Percentiles rank a stretch among this genome's conserved stretches.
These are phyloP conservation scores for Tamandua tetradactyla DNA, from an alignment of 2,797 vertebrate species.

Conservation along the genomic window DNA sequence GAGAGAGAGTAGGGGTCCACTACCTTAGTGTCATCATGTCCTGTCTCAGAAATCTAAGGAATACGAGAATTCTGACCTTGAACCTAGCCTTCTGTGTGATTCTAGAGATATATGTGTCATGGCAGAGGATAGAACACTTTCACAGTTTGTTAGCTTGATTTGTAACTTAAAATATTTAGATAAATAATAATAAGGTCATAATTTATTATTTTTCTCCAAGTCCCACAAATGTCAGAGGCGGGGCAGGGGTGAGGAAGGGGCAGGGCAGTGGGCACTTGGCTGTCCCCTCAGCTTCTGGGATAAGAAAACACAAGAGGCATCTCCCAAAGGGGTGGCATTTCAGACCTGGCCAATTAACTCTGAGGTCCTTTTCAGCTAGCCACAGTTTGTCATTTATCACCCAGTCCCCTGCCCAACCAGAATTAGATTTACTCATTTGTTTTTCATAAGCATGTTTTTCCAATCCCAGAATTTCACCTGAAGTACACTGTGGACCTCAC, in stretches of 20 bases:
- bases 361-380: not conserved
- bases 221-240: not conserved
- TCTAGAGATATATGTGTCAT: not conserved
- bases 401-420: not conserved
- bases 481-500: not conserved
- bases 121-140: not conserved
- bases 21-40: not conserved
- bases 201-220: not conserved
- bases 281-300: not conserved
- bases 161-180: slow-evolving; percentile 13
- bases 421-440: slow-evolving; percentile 19
- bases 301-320: not conserved
- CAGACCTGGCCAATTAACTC: not conserved
- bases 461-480: not conserved
- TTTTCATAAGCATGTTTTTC: slow-evolving; percentile 36
- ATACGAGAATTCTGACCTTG: not conserved
- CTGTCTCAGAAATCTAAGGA: not conserved
- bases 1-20: not conserved
- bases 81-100: not conserved
- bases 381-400: not conserved
- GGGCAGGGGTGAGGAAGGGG: not conserved
- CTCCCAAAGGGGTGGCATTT: not conserved
- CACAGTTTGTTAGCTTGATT: not conserved
- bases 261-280: not conserved
- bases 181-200: not conserved